Base-by-base conservation (phyloP, 2,113 vertebrate species). In the Scytalopus superciliaris region DNA sequence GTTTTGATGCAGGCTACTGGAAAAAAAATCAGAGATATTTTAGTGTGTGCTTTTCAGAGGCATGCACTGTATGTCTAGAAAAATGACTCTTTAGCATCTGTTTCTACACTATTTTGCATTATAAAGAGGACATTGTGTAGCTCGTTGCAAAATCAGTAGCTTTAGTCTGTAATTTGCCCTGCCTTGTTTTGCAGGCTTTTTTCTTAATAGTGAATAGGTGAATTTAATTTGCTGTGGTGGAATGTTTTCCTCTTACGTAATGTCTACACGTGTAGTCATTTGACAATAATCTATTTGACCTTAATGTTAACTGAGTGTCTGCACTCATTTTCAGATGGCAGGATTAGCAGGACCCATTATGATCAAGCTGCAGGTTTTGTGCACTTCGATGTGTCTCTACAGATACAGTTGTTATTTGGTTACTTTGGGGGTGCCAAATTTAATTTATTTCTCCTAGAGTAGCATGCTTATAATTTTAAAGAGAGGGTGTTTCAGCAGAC, bases 171-270 rank as follows among this genome's bases (percentile, higher is more conserved):
- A 90, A 92, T 89, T 96, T 93, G 39, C 60, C 60, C 76, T 89
- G 89, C 73, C 73, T 92, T 70, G 73, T 93, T 93, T 81, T 90
- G 76, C 52, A 56, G 64, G 49, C 55, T 79, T 64, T 90, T 87
- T 90, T 96, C 72, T 90, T 96, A 60, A 87, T 81, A 90, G 62
- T 92, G 86, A 95, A 87, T 91, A 94, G 86, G 91, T 96, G 95
- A 97, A 81, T 84, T 93, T 94, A 81, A 90, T 80, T 88, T 80
- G 60, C 59, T 92, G 85, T 50, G 83, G 56, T 93, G 44, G 72
- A 93, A 56, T 77, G 72, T 96, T 97, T 95, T 88, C 60, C 68
- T 75, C 55, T 96, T 96, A 64, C 63, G 19, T 80, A 94, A 91
- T 81, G 85, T 62, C 60, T 88, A 56, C 88, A 92, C 14, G 4